Evolutionary conservation across 2,113 vertebrate species (phyloP), one percentile per base, ranked within the genome.

Genomic region (Tychaedon coryphoeus): DNA sequence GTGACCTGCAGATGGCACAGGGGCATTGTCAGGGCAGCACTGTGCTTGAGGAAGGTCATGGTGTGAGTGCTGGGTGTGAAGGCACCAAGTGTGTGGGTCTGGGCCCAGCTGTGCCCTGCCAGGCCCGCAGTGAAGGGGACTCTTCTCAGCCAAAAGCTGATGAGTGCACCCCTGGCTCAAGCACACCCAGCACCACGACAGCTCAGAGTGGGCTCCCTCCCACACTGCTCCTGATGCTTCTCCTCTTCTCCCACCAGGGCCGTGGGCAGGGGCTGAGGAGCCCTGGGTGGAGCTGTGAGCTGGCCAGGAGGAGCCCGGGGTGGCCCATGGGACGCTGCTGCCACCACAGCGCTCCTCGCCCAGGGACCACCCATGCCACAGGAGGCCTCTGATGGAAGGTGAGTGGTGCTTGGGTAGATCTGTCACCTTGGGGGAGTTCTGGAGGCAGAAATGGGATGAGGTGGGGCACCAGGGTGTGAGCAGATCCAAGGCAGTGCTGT

Each of bases 311-410:
- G 3, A 47, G 10, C 45, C 10, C 5, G 0, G 43, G 36, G n/a
- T 2, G 3, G 66, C 64, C 91, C 78, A 87, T 87, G 91, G 83
- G 86, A 86, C 29, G 2, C 73, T 67, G 57, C 76, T 91, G 93
- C 80, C 62, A n/a, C 65, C 74, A 20, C 29, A 29, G 70, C 0
- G 6, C 40, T 75, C 56, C 58, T 91, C 0, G 0, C 67, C 80
- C 62, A 10, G 56, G 56, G 42, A 87, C 60, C 38, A 10, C 74
- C 25, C 62, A 94, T 93, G 94, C 67, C 93, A 86, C 74, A 0
- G 90, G 78, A 94, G 45, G 38, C 73, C 82, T 81, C 96, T 71
- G 58, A 97, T 96, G 96, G 96, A 93, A 67, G 97, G 97, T 97
- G 85, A 95, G 96, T n/a, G 65, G 33, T 56, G 82, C 23, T 4